Evolutionary conservation across 35 echinoderm and acorn worm species (phyloP).

Genomic region (Patiria miniata): DNA sequence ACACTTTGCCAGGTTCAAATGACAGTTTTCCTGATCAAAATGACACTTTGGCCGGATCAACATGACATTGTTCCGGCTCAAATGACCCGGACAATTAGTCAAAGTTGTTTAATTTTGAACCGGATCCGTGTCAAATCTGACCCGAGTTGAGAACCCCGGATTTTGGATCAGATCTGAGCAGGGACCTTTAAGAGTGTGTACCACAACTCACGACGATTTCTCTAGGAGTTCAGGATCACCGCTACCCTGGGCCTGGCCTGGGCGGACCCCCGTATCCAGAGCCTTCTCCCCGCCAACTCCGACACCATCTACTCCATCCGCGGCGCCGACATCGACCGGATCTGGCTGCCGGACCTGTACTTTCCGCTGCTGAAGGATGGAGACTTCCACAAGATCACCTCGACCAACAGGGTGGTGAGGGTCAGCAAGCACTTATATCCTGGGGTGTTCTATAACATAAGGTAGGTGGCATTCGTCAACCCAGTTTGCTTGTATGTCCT

Average conservation of each 20-base stretch:
- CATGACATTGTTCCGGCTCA: no score
- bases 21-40: no score
- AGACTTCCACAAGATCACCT: not conserved
- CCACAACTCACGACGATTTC: no score
- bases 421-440: not conserved
- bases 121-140: no score
- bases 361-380: conserved; percentile 32
- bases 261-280: not conserved
- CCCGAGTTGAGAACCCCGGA: no score
- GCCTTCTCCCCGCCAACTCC: not conserved
- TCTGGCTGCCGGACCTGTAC: conserved; percentile 26
- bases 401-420: not conserved
- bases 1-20: no score
- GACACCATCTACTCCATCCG: not conserved
- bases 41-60: no score
- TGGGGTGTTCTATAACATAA: not conserved
- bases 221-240: not conserved
- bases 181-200: no score
- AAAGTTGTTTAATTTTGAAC: no score
- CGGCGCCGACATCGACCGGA: not conserved
- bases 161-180: no score
- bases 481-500: no score
- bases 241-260: not conserved
- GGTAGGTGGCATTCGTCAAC: not conserved
- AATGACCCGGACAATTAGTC: no score